Percentiles rank a stretch among this genome's conserved stretches.
These are phyloP conservation scores for Valencia hispanica DNA, from an alignment of 2,797 vertebrate species.

Conservation along the genomic window DNA sequence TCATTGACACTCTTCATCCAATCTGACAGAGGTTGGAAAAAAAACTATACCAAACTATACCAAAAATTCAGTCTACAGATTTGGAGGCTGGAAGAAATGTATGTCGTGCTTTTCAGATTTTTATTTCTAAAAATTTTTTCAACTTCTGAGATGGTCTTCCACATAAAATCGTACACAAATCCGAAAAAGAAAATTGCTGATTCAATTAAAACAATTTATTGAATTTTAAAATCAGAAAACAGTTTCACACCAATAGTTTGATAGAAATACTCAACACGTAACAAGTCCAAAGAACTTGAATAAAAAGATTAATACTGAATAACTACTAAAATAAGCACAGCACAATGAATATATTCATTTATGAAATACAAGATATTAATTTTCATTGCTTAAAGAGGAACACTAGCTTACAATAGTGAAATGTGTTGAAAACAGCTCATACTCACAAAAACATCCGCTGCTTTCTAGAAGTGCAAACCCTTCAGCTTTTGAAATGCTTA, in stretches of 20 bases:
- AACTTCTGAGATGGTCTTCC: not conserved
- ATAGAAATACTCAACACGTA: not conserved
- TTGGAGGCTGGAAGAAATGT: not conserved
- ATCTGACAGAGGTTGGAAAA: not conserved
- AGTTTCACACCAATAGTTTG: not conserved
- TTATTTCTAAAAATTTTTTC: not conserved
- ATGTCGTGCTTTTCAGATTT: not conserved
- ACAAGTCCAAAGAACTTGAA: not conserved
- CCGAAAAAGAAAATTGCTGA: not conserved
- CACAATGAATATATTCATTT: not conserved
- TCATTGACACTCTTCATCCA: not conserved
- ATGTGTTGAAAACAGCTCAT: not conserved
- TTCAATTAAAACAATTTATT: not conserved
- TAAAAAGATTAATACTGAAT: not conserved
- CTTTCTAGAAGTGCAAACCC: not conserved
- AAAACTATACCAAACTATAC: too few relatives aligned
- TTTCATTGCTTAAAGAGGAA: not conserved
- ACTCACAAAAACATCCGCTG: not conserved
- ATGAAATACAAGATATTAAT: not conserved
- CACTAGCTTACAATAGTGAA: not conserved
- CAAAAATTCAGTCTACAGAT: not conserved
- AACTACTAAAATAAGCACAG: not conserved
- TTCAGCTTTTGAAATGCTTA: conserved; percentile 5
- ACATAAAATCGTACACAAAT: not conserved
- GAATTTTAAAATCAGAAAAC: not conserved